Evolutionary conservation across 2,113 vertebrate genomes (phyloP), one percentile per base, ranked within the genome.

Genomic region (Tenrec ecaudatus): DNA sequence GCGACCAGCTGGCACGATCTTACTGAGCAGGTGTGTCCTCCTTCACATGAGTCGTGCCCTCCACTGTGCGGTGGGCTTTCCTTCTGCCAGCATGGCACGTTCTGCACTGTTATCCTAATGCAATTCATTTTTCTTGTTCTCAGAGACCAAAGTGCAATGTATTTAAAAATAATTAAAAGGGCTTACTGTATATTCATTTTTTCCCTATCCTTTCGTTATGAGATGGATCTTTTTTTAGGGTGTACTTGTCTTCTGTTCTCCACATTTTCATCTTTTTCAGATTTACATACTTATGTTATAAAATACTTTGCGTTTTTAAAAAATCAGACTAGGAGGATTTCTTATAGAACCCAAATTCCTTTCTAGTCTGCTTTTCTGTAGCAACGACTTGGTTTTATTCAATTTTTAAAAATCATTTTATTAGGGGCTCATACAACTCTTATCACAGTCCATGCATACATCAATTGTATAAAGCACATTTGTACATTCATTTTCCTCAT

Each of bases 11-110:
- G 98, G 99, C 64, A 98, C 98, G 19, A 98, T 99, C 89, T 97
- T 99, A 73, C 98, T 99, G 57, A 99, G 98, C 98, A 99, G 99
- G 99, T 99, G 95, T 31, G 97, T 97, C 22, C n/a, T 60, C 25
- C 82, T 71, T 38, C 82, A 71, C 57, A 20, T 2, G 47, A 36
- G n/a, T 91, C 2, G 31, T 87, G 87, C 84, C 86, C 89, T 85
- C 87, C 3, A 11, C 64, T 33, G 9, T 5, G 53, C 47, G 66
- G 58, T 69, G 31, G 25, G 36, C 17, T 84, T 27, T 25, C 19
- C 31, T 31, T 86, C 11, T 82, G 8, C 9, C 38, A 36, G 5
- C 43, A n/a, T 25, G 78, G 3, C 73, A 90, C 22, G 5, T 40
- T 68, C 6, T 33, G n/a, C 79, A n/a, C 43, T 29, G 23, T 53